These are phyloP conservation scores for Tragopan temminckii DNA, from an alignment of 2,797 vertebrate genomes.

Conservation along the genomic window DNA sequence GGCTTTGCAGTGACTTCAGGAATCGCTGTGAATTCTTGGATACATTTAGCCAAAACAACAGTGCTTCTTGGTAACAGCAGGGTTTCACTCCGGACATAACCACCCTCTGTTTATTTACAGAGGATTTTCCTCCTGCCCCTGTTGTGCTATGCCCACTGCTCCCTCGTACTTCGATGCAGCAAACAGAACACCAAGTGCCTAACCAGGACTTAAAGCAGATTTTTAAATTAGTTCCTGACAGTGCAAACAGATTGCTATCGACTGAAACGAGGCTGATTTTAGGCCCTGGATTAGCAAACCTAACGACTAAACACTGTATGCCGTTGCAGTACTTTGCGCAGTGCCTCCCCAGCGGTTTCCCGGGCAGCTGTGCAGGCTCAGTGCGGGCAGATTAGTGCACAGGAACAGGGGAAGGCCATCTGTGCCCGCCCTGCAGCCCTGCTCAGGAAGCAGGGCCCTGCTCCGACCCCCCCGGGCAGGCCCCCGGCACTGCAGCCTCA, in stretches of 20 bases:
- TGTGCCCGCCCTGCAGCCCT: constrained; percentile 34
- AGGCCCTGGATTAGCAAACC: constrained; percentile 70
- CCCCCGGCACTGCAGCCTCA: not conserved
- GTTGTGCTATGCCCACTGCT: constrained; percentile 23
- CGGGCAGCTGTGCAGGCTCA: constrained; percentile 70
- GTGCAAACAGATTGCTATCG: constrained; percentile 77
- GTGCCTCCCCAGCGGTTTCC: constrained; percentile 59
- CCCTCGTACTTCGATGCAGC: constrained; percentile 26
- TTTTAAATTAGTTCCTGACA: constrained; percentile 80
- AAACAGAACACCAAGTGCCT: constrained; percentile 64
- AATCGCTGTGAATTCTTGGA: constrained; percentile 10
- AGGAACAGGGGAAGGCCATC: constrained; percentile 62
- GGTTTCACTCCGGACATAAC: constrained; percentile 58
- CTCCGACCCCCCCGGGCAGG: not conserved
- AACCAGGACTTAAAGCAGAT: constrained; percentile 73
- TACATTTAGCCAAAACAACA: constrained; percentile 60
- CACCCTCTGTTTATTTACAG: constrained; percentile 59
- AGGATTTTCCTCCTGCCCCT: constrained; percentile 40
- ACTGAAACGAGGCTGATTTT: constrained; percentile 74
- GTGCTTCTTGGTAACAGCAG: constrained; percentile 13
- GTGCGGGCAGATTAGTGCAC: constrained; percentile 38
- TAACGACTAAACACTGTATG: constrained; percentile 62
- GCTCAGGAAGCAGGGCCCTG: not conserved
- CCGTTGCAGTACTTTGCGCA: constrained; percentile 43
- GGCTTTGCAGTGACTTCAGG: not conserved